Evolutionary conservation across 2,888 invertebrate species (phyloP), one percentile per base, ranked within the genome.

Genomic region (Lottia gigantea): DNA sequence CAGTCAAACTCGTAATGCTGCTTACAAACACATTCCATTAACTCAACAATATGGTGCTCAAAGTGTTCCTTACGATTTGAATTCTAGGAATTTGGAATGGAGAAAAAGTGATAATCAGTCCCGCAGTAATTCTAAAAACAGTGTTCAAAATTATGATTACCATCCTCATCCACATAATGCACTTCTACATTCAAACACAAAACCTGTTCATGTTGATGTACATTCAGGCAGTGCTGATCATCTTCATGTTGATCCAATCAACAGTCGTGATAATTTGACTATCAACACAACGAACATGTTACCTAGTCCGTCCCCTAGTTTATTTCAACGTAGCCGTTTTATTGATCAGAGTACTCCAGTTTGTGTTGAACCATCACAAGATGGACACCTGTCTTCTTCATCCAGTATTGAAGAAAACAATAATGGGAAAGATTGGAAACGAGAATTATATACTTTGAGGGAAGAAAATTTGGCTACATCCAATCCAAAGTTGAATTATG

Each of bases 331-430:
- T 45, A 76, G 78, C 64, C 78, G 74, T 64, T 76, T 81, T 61
- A 67, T 81, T 25, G 83, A 84, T 66, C 83, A 83, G 71, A 82
- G 83, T 64, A 82, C 81, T 15, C 82, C 83, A 0, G 72, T 79
- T 25, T 67, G 74, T 19, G 76, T 74, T 8, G 77, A 77, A 23
- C 69, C 78, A 25, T 71, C 76, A 4, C 70, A 74, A 31, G 63
- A 55, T 55, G 55, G 55, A 0, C 55, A 14, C 23, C 55, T 55
- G 12, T 55, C 55, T 14, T 2, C 23, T 3, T 55, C 55, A 23
- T 12, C 19, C 40, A 16, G 62, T 23, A 46, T 62, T 31, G 66
- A 64, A 46, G 72, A 68, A 19, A 46, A 45, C n/a, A 70, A 72
- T 19, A 40, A 46, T 40, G 55, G 62, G 67, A 61, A 68, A 67